Conservation (phyloP, 2,888 invertebrate genomes). For the Andrena camellia region DNA sequence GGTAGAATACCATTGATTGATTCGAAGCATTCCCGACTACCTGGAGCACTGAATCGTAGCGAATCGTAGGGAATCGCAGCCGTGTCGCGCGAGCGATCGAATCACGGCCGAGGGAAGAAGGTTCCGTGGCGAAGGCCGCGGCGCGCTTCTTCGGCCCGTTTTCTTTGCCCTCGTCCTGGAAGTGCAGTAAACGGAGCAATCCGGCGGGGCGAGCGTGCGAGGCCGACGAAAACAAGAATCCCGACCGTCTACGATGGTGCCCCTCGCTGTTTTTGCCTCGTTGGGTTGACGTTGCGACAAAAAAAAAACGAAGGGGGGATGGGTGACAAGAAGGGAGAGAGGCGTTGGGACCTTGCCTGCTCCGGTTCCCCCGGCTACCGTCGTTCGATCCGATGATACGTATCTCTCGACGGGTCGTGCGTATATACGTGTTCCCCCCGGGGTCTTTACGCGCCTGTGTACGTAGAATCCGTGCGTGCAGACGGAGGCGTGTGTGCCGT, state of each 20-base stretch:
- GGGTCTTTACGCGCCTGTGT: conserved; percentile 1
- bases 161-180: conserved; percentile 53
- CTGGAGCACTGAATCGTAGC: not conserved
- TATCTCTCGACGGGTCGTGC: conserved; percentile 63
- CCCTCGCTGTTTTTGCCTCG: conserved; percentile 63
- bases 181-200: conserved; percentile 60
- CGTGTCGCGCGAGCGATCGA: conserved; percentile 25
- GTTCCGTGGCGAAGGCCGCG: conserved; percentile 15
- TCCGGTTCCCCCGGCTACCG: conserved; percentile 71
- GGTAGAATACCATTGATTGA: conserved; percentile 46
- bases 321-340: conserved; percentile 61
- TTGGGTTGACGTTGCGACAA: conserved; percentile 64
- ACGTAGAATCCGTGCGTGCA: not conserved
- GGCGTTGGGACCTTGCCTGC: conserved; percentile 65
- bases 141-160: conserved; percentile 31
- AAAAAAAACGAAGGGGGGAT: conserved; percentile 21
- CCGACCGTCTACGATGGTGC: conserved; percentile 41
- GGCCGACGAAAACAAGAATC: conserved; percentile 66
- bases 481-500: not conserved
- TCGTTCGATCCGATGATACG: conserved; percentile 71
- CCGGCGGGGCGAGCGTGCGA: conserved; percentile 30
- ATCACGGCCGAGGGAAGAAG: not conserved
- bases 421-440: conserved; percentile 31
- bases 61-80: not conserved
- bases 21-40: conserved; percentile 8